phyloP scores from a whole-genome alignment of 2,797 vertebrate genomes.

The Tauraco hartlaubi region DNA sequence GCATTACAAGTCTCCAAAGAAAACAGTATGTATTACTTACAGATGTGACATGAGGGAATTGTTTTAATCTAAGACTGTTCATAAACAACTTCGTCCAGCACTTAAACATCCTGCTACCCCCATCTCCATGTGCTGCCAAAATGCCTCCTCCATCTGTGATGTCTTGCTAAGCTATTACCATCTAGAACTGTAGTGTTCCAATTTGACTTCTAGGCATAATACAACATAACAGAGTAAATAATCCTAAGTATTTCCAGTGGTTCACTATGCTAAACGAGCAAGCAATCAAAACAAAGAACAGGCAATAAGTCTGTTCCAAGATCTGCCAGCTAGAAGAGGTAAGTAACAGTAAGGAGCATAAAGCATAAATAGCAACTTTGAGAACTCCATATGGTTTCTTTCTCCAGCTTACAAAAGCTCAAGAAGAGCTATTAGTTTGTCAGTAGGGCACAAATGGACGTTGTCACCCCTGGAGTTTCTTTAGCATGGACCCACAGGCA shows the following conservation, averaged over 20 bases:
- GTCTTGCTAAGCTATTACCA: neutral
- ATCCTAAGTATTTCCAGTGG: neutral
- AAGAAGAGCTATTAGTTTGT: neutral
- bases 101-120: neutral
- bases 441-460: neutral
- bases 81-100: neutral
- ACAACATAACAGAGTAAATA: neutral
- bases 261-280: neutral
- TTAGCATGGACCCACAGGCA: rapidly evolving
- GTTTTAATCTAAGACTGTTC: neutral
- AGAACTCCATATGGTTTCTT: neutral
- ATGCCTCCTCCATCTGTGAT: neutral
- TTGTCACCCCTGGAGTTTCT: neutral
- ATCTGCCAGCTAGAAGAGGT: neutral
- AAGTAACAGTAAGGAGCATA: neutral
- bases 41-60: neutral
- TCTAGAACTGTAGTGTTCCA: neutral
- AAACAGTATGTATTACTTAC: neutral
- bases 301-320: neutral
- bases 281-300: neutral
- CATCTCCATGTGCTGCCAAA: neutral
- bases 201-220: neutral
- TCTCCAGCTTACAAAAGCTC: neutral
- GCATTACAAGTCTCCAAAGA: neutral
- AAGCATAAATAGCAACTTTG: neutral